phyloP scores from a whole-genome alignment of 2,888 invertebrate species.

The Synanthedon tipuliformis region DNA sequence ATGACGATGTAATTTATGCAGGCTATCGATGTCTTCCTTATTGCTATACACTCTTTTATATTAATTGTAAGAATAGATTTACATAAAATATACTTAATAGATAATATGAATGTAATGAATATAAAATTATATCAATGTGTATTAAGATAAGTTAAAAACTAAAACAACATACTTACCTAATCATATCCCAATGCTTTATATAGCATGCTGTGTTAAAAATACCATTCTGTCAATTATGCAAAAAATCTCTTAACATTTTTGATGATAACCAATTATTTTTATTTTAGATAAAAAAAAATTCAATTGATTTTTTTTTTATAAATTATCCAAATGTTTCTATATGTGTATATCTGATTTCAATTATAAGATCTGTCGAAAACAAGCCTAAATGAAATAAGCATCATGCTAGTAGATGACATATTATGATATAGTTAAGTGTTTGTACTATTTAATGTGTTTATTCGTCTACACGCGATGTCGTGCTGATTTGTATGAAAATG shows the following conservation, averaged over 20 bases:
- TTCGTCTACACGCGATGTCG: slow-evolving; percentile 30
- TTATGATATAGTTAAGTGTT: slow-evolving; percentile 22
- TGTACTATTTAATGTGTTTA: slow-evolving; percentile 32
- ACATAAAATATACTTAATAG: slow-evolving; percentile 7
- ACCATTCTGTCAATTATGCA: slow-evolving; percentile 2
- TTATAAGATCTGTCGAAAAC: background rate
- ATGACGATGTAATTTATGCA: slow-evolving; percentile 59
- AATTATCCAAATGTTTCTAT: background rate
- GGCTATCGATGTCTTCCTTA: slow-evolving; percentile 70
- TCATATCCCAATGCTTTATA: slow-evolving; percentile 1
- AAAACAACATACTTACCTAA: background rate
- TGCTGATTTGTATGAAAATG: slow-evolving; percentile 48
- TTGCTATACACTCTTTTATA: slow-evolving; percentile 67
- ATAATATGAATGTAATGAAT: slow-evolving; percentile 3
- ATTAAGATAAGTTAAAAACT: background rate
- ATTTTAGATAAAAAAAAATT: background rate
- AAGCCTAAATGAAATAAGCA: background rate
- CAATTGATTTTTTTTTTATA: background rate
- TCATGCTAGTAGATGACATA: slow-evolving; percentile 1
- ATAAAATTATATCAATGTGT: slow-evolving; percentile 7
- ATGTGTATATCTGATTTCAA: background rate
- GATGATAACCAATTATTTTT: background rate
- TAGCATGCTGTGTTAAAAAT: background rate
- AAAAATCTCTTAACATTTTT: background rate
- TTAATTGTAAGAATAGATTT: slow-evolving; percentile 49